Evolutionary conservation across 1,140 invertebrate species (phyloP).

Genomic region (Ceratitis capitata): DNA sequence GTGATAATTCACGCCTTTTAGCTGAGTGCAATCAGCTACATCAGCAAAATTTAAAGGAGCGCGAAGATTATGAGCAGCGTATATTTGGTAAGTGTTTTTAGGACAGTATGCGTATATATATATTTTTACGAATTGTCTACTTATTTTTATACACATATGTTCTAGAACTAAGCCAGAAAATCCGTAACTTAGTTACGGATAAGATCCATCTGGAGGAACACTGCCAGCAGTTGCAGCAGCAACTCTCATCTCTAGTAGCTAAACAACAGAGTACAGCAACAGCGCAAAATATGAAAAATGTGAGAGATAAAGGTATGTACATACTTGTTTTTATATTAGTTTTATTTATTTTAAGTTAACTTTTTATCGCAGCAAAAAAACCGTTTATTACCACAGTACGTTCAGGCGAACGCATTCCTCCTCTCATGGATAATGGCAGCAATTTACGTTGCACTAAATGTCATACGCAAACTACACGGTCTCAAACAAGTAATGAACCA

Average conservation of each 20-base stretch:
- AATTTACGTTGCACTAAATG: slow-evolving; percentile 58
- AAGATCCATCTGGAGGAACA: slow-evolving; percentile 58
- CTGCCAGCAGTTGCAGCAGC: slow-evolving; percentile 52
- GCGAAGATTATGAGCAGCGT: slow-evolving; percentile 65
- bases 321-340: not conserved
- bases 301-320: slow-evolving; percentile 29
- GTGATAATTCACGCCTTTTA: slow-evolving; percentile 73
- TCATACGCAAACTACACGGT: slow-evolving; percentile 44
- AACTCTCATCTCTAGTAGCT: slow-evolving; percentile 50
- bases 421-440: slow-evolving; percentile 17
- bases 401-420: slow-evolving; percentile 52
- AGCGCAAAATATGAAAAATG: slow-evolving; percentile 43
- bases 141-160: not conserved
- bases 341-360: not conserved
- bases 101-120: not conserved
- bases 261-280: slow-evolving; percentile 47
- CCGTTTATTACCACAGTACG: slow-evolving; percentile 62
- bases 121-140: not conserved
- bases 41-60: slow-evolving; percentile 71
- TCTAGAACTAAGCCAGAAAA: slow-evolving; percentile 50
- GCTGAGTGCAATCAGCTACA: slow-evolving; percentile 76
- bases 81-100: slow-evolving; percentile 51
- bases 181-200: slow-evolving; percentile 57
- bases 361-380: slow-evolving; percentile 50
- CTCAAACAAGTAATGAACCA: not conserved